Percentiles rank a stretch among this genome's conserved stretches.
Evolutionary conservation across 2,797 vertebrate species (phyloP).

Genomic region (Thaleichthys pacificus): DNA sequence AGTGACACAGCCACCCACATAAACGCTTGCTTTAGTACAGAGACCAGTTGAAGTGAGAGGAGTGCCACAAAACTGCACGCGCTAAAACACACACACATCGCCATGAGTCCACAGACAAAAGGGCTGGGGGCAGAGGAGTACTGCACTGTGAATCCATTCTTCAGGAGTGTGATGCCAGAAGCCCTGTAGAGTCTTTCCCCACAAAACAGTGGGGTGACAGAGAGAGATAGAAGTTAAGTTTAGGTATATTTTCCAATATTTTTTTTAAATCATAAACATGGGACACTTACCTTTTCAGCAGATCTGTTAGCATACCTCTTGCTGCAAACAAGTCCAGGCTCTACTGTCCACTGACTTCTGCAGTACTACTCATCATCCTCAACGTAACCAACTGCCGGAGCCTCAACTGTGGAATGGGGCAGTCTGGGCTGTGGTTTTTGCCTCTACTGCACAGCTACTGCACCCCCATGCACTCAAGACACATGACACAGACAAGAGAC

Average conservation of each 20-base stretch:
- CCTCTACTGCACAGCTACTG: conserved; percentile 77
- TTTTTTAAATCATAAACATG: conserved; percentile 71
- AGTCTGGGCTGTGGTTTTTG: conserved; percentile 65
- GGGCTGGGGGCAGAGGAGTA: conserved; percentile 60
- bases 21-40: conserved; percentile 32
- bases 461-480: conserved; percentile 59
- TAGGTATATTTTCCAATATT: conserved; percentile 45
- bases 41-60: conserved; percentile 13
- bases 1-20: conserved; percentile 48
- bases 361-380: conserved; percentile 99
- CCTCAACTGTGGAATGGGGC: conserved; percentile 84
- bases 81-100: conserved; percentile 32
- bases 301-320: conserved; percentile 97
- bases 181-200: conserved; percentile 76
- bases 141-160: conserved; percentile 97
- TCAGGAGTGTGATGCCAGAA: conserved; percentile 98
- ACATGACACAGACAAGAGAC: conserved; percentile 45
- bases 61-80: conserved; percentile 46
- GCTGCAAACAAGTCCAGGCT: conserved; percentile 99
- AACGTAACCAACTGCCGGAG: conserved; percentile 98
- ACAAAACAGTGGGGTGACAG: conserved; percentile 48
- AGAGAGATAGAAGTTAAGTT: conserved; percentile 51
- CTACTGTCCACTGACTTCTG: conserved; percentile 99
- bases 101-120: conserved; percentile 50
- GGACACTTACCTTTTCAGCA: conserved; percentile 93